phyloP scores from a whole-genome alignment of 2,888 invertebrate genomes.

The Pardosa pseudoannulata region DNA sequence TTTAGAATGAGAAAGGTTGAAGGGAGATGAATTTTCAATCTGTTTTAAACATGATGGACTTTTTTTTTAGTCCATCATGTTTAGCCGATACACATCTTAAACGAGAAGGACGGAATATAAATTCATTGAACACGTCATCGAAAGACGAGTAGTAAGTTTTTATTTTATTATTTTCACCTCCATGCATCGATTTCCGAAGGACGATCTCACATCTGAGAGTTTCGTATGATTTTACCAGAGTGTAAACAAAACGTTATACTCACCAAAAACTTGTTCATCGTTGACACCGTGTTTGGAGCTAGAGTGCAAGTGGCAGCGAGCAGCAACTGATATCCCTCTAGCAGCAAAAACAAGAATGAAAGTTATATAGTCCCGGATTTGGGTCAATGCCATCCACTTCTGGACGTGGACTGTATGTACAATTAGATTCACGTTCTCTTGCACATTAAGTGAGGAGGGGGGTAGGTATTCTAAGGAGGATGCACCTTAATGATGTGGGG shows the following conservation, averaged over 20 bases:
- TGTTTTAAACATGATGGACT: too few relatives aligned
- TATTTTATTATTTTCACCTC: too few relatives aligned
- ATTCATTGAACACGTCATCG: too few relatives aligned
- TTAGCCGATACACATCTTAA: too few relatives aligned
- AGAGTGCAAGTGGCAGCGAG: neutral
- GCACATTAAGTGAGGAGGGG: neutral
- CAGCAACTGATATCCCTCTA: neutral
- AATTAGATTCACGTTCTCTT: slow-evolving; percentile 22
- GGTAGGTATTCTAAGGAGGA: neutral
- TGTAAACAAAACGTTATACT: neutral
- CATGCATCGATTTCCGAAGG: neutral
- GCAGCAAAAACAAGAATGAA: slow-evolving; percentile 32
- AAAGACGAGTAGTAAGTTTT: too few relatives aligned
- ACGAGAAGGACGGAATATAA: too few relatives aligned
- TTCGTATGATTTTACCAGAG: neutral
- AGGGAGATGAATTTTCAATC: too few relatives aligned
- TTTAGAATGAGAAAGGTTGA: too few relatives aligned
- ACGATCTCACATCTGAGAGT: neutral
- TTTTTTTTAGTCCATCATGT: too few relatives aligned
- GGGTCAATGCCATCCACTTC: slow-evolving; percentile 64
- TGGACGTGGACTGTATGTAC: slow-evolving; percentile 42
- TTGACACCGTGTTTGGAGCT: neutral
- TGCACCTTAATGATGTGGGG: neutral
- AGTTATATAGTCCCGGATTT: slow-evolving; percentile 61
- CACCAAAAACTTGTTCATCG: slow-evolving; percentile 29